Evolutionary conservation across 2,113 vertebrate species (phyloP), one percentile per base, ranked within the genome.

Genomic region (Nicator chloris): DNA sequence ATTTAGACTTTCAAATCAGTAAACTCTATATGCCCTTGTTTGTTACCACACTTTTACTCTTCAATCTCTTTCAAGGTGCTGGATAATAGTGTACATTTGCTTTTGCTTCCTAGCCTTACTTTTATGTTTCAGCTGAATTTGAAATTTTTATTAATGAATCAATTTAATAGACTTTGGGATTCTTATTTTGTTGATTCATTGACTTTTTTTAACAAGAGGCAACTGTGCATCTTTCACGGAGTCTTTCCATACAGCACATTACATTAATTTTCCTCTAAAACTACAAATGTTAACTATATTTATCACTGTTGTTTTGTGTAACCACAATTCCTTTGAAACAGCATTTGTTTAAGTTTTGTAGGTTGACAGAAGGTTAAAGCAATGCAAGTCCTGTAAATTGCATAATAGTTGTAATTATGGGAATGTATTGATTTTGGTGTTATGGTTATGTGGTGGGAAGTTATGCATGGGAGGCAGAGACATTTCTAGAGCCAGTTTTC

Each of bases 351-450:
- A 87, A 84, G 70, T 85, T 89, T 88, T 93, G 88, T 89, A 92
- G 96, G 93, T 89, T 96, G 90, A 89, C 77, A 90, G 92, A 89
- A 93, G 86, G 79, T 97, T 96, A 93, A 97, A 59, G 56, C 83
- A 80, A 96, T 88, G 82, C 82, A 89, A 94, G 81, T 68, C 84
- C 84, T 75, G 45, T 96, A 95, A 97, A 97, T 42, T 83, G 73
- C 90, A 16, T 97, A 98, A 96, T 96, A 96, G 95, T 33, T 85
- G 86, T 95, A 96, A 97, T 97, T 96, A 95, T 91, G 95, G 77
- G 88, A 91, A 73, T 66, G 54, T 80, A 96, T 96, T 89, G 82
- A 96, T 97, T 85, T 86, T 82, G 40, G 33, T 95, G 90, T 94
- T 97, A 45, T 0, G 1, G 92, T 93, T 97, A 49, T 0, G 1